phyloP scores from a whole-genome alignment of 1,140 invertebrate genomes.

The Adoxophyes honmai region DNA sequence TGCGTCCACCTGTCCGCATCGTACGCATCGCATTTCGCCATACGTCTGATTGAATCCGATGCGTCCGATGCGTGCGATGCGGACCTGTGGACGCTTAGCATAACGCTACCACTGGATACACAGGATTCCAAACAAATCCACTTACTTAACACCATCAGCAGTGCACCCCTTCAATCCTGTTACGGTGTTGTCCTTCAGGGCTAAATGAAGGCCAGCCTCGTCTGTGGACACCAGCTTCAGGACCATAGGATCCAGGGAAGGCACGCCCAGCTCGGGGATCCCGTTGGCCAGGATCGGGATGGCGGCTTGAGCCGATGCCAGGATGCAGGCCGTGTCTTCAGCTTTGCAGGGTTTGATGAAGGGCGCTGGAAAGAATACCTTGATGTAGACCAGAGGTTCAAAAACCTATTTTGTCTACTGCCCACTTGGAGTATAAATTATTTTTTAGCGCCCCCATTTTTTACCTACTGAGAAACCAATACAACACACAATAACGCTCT shows the following conservation, averaged over 20 bases:
- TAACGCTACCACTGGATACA: no score
- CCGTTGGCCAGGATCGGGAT: constrained; percentile 38
- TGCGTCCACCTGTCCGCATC: no score
- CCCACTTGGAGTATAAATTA: no score
- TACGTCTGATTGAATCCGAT: no score
- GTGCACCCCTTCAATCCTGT: constrained; percentile 46
- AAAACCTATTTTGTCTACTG: no score
- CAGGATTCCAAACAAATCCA: no score
- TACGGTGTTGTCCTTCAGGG: constrained; percentile 44
- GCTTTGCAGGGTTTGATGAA: constrained; percentile 52
- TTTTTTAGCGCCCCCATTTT: no score
- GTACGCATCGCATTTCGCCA: no score
- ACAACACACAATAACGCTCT: no score
- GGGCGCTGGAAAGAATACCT: constrained; percentile 32
- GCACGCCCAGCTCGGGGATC: constrained; percentile 43
- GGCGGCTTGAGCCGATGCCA: constrained; percentile 36
- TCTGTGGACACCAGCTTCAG: constrained; percentile 39
- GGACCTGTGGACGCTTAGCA: no score
- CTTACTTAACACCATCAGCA: constrained; percentile 44
- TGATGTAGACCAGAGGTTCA: background rate
- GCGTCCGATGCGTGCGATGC: no score
- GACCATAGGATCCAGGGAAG: constrained; percentile 45
- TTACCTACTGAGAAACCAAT: no score
- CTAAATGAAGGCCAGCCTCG: constrained; percentile 39
- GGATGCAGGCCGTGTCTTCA: constrained; percentile 40